These are phyloP conservation scores for Liparis tanakae DNA, from an alignment of 2,797 vertebrate genomes.

Conservation along the genomic window DNA sequence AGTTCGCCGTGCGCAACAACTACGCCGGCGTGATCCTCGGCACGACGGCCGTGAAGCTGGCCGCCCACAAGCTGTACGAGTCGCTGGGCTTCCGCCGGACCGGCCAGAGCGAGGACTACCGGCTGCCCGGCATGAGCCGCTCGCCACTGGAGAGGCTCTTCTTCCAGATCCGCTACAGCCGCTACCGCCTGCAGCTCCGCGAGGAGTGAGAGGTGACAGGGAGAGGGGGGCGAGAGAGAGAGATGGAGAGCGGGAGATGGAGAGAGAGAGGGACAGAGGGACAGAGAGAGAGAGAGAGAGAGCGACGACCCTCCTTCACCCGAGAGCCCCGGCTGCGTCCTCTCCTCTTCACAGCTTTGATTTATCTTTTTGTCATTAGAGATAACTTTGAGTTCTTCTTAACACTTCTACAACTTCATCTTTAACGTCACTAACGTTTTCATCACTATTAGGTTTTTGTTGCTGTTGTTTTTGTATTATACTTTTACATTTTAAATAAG, in stretches of 20 bases:
- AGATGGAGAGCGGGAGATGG: constrained; percentile 49
- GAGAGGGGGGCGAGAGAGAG: constrained; percentile 61
- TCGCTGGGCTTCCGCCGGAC: constrained; percentile 96
- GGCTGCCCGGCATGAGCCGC: constrained; percentile 94
- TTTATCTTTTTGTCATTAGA: constrained; percentile 80
- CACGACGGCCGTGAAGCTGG: constrained; percentile 97
- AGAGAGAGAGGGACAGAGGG: constrained; percentile 42
- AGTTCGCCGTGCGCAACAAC: constrained; percentile 96
- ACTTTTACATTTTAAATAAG: constrained; percentile 65
- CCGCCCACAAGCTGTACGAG: constrained; percentile 98
- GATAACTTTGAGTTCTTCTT: constrained; percentile 69
- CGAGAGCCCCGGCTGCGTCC: constrained; percentile 64
- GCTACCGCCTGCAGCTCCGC: constrained; percentile 97
- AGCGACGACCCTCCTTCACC: constrained; percentile 70
- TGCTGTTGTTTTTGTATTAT: constrained; percentile 73
- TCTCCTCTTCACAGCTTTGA: constrained; percentile 78
- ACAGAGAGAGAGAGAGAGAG: constrained; percentile 61
- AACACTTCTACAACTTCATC: constrained; percentile 71
- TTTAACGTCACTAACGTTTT: constrained; percentile 75
- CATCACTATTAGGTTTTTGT: constrained; percentile 74
- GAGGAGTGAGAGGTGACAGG: constrained; percentile 90
- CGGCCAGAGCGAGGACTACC: constrained; percentile 90
- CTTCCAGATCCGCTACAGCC: constrained; percentile 99
- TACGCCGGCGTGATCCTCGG: constrained; percentile 95
- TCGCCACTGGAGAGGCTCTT: constrained; percentile 95